These are phyloP conservation scores for Orussus abietinus DNA, from an alignment of 1,140 invertebrate genomes.

Conservation along the genomic window DNA sequence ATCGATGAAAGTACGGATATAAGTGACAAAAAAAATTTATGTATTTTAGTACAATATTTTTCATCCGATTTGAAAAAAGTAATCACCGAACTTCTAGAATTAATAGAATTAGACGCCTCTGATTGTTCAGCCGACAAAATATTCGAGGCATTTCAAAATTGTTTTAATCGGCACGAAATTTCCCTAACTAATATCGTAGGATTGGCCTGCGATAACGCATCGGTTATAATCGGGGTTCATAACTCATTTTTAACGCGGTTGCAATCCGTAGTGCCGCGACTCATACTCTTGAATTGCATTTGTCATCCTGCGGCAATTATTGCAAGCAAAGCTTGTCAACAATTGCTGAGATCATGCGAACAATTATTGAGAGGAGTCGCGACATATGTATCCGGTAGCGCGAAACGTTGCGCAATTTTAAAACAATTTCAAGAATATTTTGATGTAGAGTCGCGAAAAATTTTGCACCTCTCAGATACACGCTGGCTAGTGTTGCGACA, in stretches of 20 bases:
- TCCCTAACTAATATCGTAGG: not conserved
- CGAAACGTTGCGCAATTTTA: slow-evolving; percentile 15
- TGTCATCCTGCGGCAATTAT: slow-evolving; percentile 25
- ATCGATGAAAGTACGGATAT: slow-evolving; percentile 5
- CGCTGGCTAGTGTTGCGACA: slow-evolving; percentile 12
- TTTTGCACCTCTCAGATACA: slow-evolving; percentile 4
- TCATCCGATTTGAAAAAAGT: not conserved
- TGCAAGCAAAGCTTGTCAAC: slow-evolving; percentile 21
- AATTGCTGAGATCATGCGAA: slow-evolving; percentile 15
- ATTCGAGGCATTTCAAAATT: not conserved
- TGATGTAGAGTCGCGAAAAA: slow-evolving; percentile 6
- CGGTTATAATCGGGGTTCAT: not conserved
- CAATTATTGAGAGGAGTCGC: slow-evolving; percentile 1
- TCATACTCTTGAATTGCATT: slow-evolving; percentile 18
- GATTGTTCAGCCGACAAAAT: slow-evolving; percentile 3
- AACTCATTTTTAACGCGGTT: slow-evolving; percentile 9
- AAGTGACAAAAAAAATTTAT: not conserved
- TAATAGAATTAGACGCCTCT: not conserved
- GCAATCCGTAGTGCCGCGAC: not conserved
- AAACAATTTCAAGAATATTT: slow-evolving; percentile 11
- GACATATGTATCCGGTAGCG: slow-evolving; percentile 10
- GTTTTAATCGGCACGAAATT: not conserved
- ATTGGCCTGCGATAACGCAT: slow-evolving; percentile 12
- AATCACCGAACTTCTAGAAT: slow-evolving; percentile 3
- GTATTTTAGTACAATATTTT: not conserved